Evolutionary conservation across 2,888 invertebrate species (phyloP), one percentile per base, ranked within the genome.

Genomic region (Cancer borealis): DNA sequence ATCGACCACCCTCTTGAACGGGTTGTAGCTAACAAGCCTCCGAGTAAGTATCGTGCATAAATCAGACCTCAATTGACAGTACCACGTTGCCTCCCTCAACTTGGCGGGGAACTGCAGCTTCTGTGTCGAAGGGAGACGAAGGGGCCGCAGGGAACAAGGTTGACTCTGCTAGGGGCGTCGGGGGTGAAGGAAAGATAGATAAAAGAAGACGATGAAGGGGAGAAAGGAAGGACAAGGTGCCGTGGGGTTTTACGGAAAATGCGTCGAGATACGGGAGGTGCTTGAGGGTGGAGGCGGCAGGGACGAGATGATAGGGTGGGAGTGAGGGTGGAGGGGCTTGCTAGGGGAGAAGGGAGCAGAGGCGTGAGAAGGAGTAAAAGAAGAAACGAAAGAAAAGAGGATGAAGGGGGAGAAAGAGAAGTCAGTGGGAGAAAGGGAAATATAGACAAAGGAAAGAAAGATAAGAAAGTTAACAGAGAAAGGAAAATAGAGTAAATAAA

Each of bases 41-140:
- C 30, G 79, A 10, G 79, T 79, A 79, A 79, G 79, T 79, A 79
- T 79, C 79, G 26, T 79, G 79, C 79, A 79, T 79, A 79, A 79
- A 79, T 79, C 79, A 79, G 79, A 79, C 79, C 79, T 79, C 79
- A 79, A 79, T 79, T 79, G 79, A 79, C 79, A 79, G 79, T 79
- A 79, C 79, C 79, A 79, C 30, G 79, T 26, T 14, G 79, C 14
- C 26, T 26, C 79, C 30, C 79, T 79, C 79, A 79, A 30, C 79
- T 26, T 30, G 79, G 79, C 79, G 30, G 79, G 79, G 79, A 79
- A 30, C 30, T 79, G 79, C 30, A 30, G 79, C 30, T 79, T 30
- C 12, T 79, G 79, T 79, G 79, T 30, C 30, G 30, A 30, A 30
- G 79, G 79, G 79, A 30, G 79, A 30, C 10, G 30, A 79, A 79